Base-by-base conservation (phyloP, 1,140 invertebrate species). In the Arion vulgaris region DNA sequence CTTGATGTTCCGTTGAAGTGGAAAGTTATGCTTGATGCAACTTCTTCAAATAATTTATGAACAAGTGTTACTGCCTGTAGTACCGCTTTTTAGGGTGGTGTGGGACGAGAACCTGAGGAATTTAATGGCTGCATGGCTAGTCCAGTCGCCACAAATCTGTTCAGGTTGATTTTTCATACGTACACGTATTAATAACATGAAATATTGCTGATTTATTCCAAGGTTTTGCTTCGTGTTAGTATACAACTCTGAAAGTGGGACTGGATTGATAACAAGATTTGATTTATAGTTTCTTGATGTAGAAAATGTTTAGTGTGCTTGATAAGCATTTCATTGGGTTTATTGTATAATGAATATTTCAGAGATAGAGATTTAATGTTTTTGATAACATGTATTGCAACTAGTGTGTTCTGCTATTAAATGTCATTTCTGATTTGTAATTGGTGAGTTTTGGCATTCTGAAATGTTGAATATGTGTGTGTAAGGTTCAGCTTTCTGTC, bases 401-500 rank as follows among this genome's bases (percentile, higher is more conserved):
- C 26, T 53, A 57, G 62, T 66, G 41, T 80, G 28, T 78, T n/a
- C n/a, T n/a, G 15, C 41, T 66, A 26, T 69, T 80, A 68, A 62
- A 80, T 45, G 57, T 41, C 57, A 66, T 41, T 57, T 45, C 41
- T 41, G 41, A 41, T 34, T 66, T n/a, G 9, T 69, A 17, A 38
- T 41, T n/a, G n/a, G 28, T 68, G 57, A 49, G 32, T 26, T 80
- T 17, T 62, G 39, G 23, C 66, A 23, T 28, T 32, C 17, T 32
- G 5, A 32, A 9, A 9, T 57, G 51, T 57, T 57, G 26, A 26
- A n/a, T n/a, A n/a, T n/a, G n/a, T n/a, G n/a, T n/a, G n/a, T n/a
- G n/a, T n/a, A n/a, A n/a, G n/a, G n/a, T n/a, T n/a, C n/a, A n/a
- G n/a, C n/a, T n/a, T n/a, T n/a, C n/a, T n/a, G n/a, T n/a, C n/a